A percentile compares a stretch with the other conserved stretches of the same genome.
Conservation (phyloP, 2,113 vertebrate species). For the Ammodytes marinus region DNA sequence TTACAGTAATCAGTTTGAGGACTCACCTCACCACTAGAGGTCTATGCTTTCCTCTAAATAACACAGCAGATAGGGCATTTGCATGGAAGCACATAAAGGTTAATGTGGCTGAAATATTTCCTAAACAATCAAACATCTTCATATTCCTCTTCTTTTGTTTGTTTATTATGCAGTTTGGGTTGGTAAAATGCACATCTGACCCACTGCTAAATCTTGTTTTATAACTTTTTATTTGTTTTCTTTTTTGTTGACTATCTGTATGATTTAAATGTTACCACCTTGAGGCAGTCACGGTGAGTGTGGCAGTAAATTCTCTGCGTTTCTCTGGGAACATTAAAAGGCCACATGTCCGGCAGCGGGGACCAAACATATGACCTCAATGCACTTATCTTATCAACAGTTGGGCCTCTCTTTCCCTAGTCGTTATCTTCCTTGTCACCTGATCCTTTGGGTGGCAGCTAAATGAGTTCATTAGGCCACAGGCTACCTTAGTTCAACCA, state of each 20-base stretch:
- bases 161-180: not conserved
- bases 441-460: constrained; percentile 5
- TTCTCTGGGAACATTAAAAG: constrained; percentile 21
- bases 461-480: constrained; percentile 8
- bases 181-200: constrained; percentile 12
- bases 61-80: not conserved
- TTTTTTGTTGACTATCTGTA: not conserved
- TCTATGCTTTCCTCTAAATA: constrained; percentile 18
- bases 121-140: not conserved
- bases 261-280: not conserved
- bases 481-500: not conserved
- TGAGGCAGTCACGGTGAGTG: constrained; percentile 16
- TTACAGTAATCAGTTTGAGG: not conserved
- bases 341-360: constrained; percentile 20
- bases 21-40: constrained; percentile 53
- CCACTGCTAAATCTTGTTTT: not conserved
- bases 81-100: not conserved
- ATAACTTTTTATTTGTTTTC: not conserved
- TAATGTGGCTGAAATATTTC: not conserved
- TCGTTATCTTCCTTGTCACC: constrained; percentile 26
- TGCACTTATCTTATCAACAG: constrained; percentile 5
- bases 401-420: constrained; percentile 16
- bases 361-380: constrained; percentile 40
- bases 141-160: not conserved
- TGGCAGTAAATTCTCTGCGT: constrained; percentile 9